Base-by-base conservation (phyloP, 2,888 invertebrate genomes). In the Acanthacorydalis orientalis region DNA sequence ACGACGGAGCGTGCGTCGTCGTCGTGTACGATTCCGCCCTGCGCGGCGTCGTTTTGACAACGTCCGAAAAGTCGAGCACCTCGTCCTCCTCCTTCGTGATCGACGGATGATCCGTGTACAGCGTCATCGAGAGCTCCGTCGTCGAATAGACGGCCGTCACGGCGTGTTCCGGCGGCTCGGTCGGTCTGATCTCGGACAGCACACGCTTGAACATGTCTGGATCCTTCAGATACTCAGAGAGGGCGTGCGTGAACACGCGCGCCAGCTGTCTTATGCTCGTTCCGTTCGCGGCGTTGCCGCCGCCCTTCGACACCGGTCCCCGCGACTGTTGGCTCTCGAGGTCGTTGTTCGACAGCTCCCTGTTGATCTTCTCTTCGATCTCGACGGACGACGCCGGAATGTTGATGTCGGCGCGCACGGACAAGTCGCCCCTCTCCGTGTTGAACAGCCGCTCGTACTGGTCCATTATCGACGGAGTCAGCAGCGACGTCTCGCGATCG, bases 201-300 rank as follows among this genome's bases (percentile, higher is more conserved):
- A 80, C 80, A 57, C 78, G 80, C 53, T 82, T 77, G 56, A 88
- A 88, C 46, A 78, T 78, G n/a, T 80, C 78, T 1, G 88, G 88
- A 62, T 88, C 82, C 62, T 87, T 81, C 4, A 89, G 68, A 55
- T 88, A 89, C 1, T 83, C 84, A 1, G 84, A 82, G 12, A 89
- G 64, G 0, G 87, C 88, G 57, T 85, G 79, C 0, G 87, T 87
- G 56, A 89, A 89, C 4, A 88, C 83, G 64, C 84, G 82, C 1
- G 88, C 88, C 4, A 88, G 63, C 62, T 87, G 83, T 46, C 87
- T 72, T 0, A 87, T 74, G 31, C 35, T 47, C 10, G 43, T 43
- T 35, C 14, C 37, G 34, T 42, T 47, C 7, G 9, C 14, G 23
- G 41, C 35, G 63, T 80, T 73, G n/a, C n/a, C n/a, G n/a, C 83